Evolutionary conservation across 2,797 vertebrate species (phyloP).

Genomic region (Toxotes lorentzi): DNA sequence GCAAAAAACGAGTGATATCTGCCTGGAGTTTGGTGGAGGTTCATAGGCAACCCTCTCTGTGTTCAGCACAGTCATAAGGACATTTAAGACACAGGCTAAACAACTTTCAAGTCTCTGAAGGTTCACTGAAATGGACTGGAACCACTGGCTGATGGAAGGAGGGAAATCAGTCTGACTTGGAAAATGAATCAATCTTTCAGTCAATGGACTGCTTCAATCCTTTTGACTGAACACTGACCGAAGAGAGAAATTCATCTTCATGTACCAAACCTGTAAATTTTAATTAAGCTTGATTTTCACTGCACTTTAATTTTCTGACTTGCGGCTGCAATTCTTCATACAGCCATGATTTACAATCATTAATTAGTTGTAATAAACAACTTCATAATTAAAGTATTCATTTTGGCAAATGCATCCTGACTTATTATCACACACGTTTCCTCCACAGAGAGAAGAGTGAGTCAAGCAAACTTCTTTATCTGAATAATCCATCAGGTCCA

Average conservation of each 20-base stretch:
- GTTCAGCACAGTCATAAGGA: not conserved
- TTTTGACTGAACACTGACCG: not conserved
- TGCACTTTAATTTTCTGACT: not conserved
- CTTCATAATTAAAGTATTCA: not conserved
- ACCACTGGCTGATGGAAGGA: not conserved
- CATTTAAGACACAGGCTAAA: not conserved
- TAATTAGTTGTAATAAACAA: not conserved
- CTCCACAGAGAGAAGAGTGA: not conserved
- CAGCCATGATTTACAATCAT: not conserved
- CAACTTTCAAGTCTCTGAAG: not conserved
- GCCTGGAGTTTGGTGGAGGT: constrained; percentile 4
- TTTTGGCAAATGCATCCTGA: not conserved
- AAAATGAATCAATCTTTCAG: not conserved
- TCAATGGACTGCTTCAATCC: too few species aligned
- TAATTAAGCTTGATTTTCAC: constrained; percentile 4
- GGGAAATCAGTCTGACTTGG: not conserved
- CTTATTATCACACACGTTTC: not conserved
- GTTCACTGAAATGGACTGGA: not conserved
- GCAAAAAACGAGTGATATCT: not conserved
- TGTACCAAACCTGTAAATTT: not conserved
- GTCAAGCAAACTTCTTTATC: not conserved
- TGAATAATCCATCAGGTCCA: not conserved
- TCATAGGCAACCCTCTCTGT: not conserved
- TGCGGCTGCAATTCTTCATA: not conserved
- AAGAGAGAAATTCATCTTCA: not conserved